Evolutionary conservation across 2,888 invertebrate species (phyloP), one percentile per base, ranked within the genome.

Genomic region (Odontomyia ornata): DNA sequence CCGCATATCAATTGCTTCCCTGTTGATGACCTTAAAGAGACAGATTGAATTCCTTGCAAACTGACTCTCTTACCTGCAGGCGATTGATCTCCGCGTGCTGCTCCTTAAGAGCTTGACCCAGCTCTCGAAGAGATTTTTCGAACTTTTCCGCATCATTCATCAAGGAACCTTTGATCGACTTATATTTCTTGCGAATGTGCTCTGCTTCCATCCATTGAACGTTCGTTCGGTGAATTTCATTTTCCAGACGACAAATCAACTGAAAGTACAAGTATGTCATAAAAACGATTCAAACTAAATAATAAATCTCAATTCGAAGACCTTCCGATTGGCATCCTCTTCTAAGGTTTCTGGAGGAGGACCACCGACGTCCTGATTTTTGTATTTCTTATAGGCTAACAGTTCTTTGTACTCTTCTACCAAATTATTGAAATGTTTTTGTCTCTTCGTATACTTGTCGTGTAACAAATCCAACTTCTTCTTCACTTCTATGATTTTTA

Each of bases 121-220:
- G 87, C 67, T 90, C 90, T n/a, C 89, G 87, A 23, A 95, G 87
- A 13, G 92, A 92, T 77, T 91, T 91, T 83, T 93, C 93, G 80
- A 93, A 94, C 80, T 90, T 90, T 1, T 93, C 92, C 0, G 93
- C 90, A 83, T 94, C 94, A 15, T 91, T 90, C 83, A 91, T 87
- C 0, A 94, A 85, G 0, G 92, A 90, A 80, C 89, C 90, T 87
- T 91, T 90, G 76, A 95, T 94, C 0, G 91, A 90, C 47, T 89
- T 87, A 83, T 95, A 95, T 84, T 94, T 94, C 83, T 92, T 93
- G 80, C 91, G 91, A 7, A 95, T 91, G 80, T 94, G 90, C 81
- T 93, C 91, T 0, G 94, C 94, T 85, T 95, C 95, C 83, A 93
- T 91, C 89, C 93, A 92, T 87, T 95, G 94, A 43, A 95, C 92